Conservation (phyloP, 2,888 invertebrate genomes). For the Caenorhabditis sp. region DNA sequence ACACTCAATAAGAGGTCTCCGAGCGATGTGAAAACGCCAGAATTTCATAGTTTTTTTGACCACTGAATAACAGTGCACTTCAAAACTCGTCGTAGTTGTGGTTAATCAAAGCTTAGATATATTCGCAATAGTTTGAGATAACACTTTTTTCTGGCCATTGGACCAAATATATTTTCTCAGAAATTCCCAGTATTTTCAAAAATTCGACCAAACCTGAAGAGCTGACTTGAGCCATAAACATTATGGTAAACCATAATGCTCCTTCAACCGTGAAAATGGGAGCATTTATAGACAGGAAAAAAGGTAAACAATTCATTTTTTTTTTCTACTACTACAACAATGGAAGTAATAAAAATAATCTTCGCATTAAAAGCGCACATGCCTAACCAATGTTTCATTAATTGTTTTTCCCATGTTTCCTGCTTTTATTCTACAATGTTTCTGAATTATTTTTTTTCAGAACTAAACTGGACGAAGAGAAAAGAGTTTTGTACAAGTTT, state of each 20-base stretch:
- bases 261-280: neutral
- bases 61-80: no score
- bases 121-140: no score
- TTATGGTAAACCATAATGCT: neutral
- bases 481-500: no score
- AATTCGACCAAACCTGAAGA: neutral
- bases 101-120: no score
- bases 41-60: no score
- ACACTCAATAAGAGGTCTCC: no score
- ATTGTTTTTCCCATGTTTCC: neutral
- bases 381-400: neutral
- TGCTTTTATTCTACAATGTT: neutral
- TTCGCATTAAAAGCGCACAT: neutral
- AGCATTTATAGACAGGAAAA: neutral
- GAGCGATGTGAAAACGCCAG: no score
- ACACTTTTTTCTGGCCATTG: no score
- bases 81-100: no score
- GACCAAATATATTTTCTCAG: no score
- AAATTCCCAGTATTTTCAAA: neutral
- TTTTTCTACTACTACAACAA: neutral
- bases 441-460: neutral
- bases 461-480: no score
- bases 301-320: neutral
- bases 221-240: neutral
- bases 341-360: neutral